Evolutionary conservation across 2,113 vertebrate genomes (phyloP).

Genomic region (Hemichromis elongatus): DNA sequence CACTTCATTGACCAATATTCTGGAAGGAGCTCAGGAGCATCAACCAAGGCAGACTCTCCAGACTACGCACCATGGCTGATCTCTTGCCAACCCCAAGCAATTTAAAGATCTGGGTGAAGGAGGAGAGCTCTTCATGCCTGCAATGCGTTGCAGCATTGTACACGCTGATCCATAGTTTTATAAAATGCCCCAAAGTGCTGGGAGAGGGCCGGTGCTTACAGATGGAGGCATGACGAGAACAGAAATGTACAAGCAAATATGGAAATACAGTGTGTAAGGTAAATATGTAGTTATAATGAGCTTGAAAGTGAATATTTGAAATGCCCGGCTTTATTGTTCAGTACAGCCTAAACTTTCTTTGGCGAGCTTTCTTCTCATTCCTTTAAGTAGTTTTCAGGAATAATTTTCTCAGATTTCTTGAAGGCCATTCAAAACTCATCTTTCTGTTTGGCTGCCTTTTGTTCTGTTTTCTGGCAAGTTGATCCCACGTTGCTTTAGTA

Average conservation of each 20-base stretch:
- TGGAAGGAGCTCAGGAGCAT: neutral
- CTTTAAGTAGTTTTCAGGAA: neutral
- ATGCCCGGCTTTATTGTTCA: neutral
- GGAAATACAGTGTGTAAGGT: no score
- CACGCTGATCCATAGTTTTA: no score
- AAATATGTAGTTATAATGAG: no score
- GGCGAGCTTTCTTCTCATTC: neutral
- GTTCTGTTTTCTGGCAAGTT: neutral
- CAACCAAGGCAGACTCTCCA: neutral
- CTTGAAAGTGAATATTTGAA: neutral
- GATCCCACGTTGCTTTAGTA: neutral
- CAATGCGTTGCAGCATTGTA: neutral
- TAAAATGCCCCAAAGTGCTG: no score
- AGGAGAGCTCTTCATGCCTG: neutral
- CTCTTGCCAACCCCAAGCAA: neutral
- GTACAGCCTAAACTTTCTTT: neutral
- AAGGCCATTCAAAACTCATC: neutral
- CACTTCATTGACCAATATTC: neutral
- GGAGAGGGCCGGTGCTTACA: no score
- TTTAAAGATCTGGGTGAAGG: neutral
- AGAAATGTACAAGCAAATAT: no score
- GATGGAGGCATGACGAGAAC: no score
- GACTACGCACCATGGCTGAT: neutral
- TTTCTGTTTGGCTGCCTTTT: neutral
- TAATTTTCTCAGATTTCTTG: neutral